Evolutionary conservation across 1,140 invertebrate species (phyloP).

Genomic region (Gerris buenoi): DNA sequence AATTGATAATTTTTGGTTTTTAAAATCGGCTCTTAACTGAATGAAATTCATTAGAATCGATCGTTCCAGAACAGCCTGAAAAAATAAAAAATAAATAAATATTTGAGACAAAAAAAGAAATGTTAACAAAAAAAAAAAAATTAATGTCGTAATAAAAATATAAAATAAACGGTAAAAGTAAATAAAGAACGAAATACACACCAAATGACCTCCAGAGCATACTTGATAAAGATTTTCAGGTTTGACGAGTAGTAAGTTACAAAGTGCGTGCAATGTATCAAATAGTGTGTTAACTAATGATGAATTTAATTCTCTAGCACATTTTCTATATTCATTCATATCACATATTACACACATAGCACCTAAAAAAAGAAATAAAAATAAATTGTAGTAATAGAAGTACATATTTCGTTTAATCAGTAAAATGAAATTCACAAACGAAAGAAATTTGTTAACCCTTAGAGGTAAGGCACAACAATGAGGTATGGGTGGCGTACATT

Average conservation of each 20-base stretch:
- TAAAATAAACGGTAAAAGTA: neutral
- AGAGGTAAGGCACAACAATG: no score
- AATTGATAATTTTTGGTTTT: constrained; percentile 61
- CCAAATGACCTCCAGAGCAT: constrained; percentile 82
- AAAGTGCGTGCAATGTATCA: constrained; percentile 86
- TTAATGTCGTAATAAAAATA: neutral
- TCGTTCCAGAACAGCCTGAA: constrained; percentile 71
- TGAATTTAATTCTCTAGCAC: constrained; percentile 55
- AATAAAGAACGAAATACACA: constrained; percentile 33
- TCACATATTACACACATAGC: constrained; percentile 97
- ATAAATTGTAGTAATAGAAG: neutral
- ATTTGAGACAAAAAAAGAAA: neutral
- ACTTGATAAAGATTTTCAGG: constrained; percentile 93
- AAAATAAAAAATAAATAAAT: constrained; percentile 25
- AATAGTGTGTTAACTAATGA: constrained; percentile 71
- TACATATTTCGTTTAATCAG: no score
- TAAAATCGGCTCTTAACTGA: constrained; percentile 81
- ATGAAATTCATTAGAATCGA: constrained; percentile 80
- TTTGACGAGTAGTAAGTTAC: constrained; percentile 87
- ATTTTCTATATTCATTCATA: constrained; percentile 85
- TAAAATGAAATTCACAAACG: no score
- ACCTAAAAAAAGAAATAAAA: constrained; percentile 35
- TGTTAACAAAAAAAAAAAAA: neutral
- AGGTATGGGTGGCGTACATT: no score
- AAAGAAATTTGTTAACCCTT: no score